Percentiles rank a stretch among this genome's conserved stretches.
Conservation (phyloP, 2,888 invertebrate genomes). For the Tetragonisca angustula region DNA sequence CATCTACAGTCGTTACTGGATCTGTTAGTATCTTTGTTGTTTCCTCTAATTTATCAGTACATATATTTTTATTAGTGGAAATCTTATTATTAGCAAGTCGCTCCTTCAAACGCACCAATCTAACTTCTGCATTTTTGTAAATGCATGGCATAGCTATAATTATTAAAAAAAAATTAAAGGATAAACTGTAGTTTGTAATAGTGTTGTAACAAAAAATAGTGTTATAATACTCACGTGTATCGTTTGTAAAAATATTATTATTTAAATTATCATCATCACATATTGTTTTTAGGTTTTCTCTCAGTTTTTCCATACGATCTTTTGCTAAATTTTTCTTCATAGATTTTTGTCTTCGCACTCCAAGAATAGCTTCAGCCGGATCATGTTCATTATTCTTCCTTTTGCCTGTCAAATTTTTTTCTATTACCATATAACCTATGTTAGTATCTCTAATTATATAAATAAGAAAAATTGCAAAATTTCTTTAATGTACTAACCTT, state of each 20-base stretch:
- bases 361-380: neutral
- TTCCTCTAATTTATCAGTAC: neutral
- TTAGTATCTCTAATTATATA: neutral
- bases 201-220: neutral
- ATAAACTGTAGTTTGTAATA: neutral
- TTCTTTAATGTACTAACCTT: conserved; percentile 3
- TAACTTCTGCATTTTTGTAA: conserved; percentile 56
- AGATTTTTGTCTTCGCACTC: neutral
- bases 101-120: conserved; percentile 53
- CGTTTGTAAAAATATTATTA: neutral
- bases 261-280: neutral
- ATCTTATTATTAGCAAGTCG: conserved; percentile 23
- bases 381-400: neutral
- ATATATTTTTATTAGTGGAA: conserved; percentile 3
- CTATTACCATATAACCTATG: neutral
- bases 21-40: neutral
- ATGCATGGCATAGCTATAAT: neutral
- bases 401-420: neutral
- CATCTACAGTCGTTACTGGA: conserved; percentile 10
- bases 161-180: neutral
- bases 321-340: conserved; percentile 60
- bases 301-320: conserved; percentile 62
- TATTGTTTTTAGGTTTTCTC: conserved; percentile 26
- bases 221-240: conserved; percentile 15
- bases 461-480: neutral